These are phyloP conservation scores for Micromesistius poutassou DNA, from an alignment of 2,797 vertebrate genomes.

Conservation along the genomic window DNA sequence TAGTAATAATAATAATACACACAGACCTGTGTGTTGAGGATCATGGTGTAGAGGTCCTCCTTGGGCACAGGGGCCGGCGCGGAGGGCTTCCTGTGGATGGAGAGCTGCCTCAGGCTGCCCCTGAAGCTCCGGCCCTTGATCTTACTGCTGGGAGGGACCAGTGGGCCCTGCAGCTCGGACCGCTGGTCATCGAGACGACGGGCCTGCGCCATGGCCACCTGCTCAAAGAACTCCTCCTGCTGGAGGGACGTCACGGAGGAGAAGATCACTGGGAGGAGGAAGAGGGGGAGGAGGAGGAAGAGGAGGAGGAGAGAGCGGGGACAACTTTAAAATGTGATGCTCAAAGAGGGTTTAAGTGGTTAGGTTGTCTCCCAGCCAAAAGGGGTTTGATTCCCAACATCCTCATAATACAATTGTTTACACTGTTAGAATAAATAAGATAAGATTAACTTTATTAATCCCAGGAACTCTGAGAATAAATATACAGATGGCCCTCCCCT, in stretches of 20 bases:
- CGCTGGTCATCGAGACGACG: constrained; percentile 84
- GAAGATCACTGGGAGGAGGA: constrained; percentile 66
- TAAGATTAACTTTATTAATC: neutral
- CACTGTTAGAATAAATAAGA: neutral
- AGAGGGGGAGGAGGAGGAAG: neutral
- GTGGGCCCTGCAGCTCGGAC: constrained; percentile 64
- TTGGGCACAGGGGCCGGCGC: constrained; percentile 60
- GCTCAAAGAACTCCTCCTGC: constrained; percentile 83
- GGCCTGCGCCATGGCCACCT: constrained; percentile 79
- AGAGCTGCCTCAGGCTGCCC: constrained; percentile 67
- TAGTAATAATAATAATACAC: neutral
- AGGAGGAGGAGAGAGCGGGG: constrained; percentile 9
- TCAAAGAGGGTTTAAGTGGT: neutral
- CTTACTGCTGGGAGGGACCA: constrained; percentile 30
- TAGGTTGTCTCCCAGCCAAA: neutral
- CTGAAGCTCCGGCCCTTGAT: constrained; percentile 67
- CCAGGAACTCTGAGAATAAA: neutral
- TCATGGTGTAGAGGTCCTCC: constrained; percentile 85
- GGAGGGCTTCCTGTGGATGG: constrained; percentile 48
- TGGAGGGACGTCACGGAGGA: constrained; percentile 85
- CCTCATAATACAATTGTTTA: neutral
- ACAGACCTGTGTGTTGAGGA: constrained; percentile 80
- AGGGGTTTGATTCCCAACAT: neutral
- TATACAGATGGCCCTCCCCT: too few relatives aligned
- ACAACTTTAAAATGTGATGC: neutral